phyloP scores from a whole-genome alignment of 2,113 vertebrate species.

The Aythya baeri region DNA sequence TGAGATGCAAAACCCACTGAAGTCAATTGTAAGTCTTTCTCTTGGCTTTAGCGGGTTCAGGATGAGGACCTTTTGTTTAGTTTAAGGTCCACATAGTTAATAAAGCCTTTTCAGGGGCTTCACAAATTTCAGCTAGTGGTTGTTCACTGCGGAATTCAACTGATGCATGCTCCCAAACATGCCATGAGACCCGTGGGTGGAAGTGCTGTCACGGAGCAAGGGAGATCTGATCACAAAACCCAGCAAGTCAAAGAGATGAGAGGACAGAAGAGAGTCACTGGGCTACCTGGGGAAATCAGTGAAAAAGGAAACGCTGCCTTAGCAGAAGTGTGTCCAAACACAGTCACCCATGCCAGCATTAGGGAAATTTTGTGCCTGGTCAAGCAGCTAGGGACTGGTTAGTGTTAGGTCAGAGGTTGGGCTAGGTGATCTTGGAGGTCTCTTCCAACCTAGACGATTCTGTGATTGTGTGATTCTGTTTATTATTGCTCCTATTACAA shows the following conservation, averaged over 20 bases:
- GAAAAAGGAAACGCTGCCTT: not conserved
- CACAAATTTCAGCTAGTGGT: not conserved
- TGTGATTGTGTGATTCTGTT: not conserved
- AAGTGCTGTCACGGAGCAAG: not conserved
- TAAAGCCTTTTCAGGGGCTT: not conserved
- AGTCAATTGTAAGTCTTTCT: not conserved
- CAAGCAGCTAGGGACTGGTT: not conserved
- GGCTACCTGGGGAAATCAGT: not conserved
- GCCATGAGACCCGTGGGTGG: not conserved
- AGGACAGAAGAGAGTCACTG: not conserved
- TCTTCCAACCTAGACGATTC: too few relatives aligned
- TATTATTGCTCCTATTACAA: not conserved
- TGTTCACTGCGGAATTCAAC: not conserved
- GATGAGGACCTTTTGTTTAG: not conserved
- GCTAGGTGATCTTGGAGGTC: too few relatives aligned
- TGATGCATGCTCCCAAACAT: not conserved
- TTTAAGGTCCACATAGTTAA: too few relatives aligned
- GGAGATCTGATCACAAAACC: not conserved
- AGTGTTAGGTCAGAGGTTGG: too few relatives aligned
- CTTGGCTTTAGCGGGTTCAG: not conserved
- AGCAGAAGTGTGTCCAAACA: not conserved
- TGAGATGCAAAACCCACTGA: not conserved
- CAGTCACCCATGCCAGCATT: fast-evolving
- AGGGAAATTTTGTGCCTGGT: not conserved
- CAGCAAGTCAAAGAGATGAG: not conserved